A percentile compares a stretch with the other conserved stretches of the same genome.
phyloP scores from a whole-genome alignment of 2,888 invertebrate species.

The Zeuzera pyrina region DNA sequence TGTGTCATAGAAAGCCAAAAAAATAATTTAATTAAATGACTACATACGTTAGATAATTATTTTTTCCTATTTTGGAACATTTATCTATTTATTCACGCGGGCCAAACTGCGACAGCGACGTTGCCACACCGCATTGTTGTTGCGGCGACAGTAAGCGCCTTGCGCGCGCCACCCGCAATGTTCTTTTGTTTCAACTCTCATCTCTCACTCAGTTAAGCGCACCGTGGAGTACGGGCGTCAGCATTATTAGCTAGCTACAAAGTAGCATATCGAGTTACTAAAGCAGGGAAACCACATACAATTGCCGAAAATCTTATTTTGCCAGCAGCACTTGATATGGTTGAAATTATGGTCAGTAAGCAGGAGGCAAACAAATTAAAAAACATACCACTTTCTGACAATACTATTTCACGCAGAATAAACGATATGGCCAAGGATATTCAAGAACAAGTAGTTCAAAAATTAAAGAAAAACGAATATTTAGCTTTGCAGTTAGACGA shows the following conservation, averaged over 20 bases:
- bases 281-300: conserved; percentile 19
- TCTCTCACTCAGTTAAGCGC: too few species aligned
- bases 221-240: too few species aligned
- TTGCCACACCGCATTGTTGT: too few species aligned
- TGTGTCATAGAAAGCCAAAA: too few species aligned
- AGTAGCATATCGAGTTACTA: conserved; percentile 17
- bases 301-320: conserved; percentile 22
- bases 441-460: conserved; percentile 9
- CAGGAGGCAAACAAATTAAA: conserved; percentile 1
- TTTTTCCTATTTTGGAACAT: too few species aligned
- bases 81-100: too few species aligned
- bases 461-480: conserved; percentile 14
- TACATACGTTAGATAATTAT: too few species aligned
- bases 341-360: conserved; percentile 1
- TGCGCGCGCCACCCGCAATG: too few species aligned
- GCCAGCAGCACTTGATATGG: conserved; percentile 16
- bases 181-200: too few species aligned
- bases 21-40: too few species aligned
- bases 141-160: too few species aligned
- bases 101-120: too few species aligned
- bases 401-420: conserved; percentile 21
- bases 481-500: conserved; percentile 24
- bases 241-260: conserved; percentile 18
- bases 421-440: conserved; percentile 18
- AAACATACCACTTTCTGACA: conserved; percentile 19